Conservation (phyloP, 2,797 vertebrate species). For the Huso huso region DNA sequence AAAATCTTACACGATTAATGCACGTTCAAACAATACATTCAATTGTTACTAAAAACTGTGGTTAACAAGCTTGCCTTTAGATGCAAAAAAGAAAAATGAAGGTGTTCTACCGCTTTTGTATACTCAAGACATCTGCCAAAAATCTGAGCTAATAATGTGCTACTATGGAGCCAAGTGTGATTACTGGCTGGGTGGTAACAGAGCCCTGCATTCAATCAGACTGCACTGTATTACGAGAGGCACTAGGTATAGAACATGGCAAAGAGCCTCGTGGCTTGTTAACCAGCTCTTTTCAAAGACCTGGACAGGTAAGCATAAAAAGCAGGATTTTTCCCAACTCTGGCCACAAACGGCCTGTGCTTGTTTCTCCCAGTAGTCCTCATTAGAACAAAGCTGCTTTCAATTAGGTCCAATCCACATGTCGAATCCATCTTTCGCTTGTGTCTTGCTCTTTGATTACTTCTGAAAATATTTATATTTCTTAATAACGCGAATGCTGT, state of each 20-base stretch:
- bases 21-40: background rate
- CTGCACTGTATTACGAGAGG: no score
- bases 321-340: constrained; percentile 33
- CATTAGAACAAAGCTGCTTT: constrained; percentile 67
- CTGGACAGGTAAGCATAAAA: constrained; percentile 31
- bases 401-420: constrained; percentile 61
- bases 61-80: background rate
- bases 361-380: constrained; percentile 54
- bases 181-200: no score
- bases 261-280: background rate
- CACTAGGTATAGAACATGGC: no score
- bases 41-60: background rate
- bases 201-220: no score
- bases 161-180: no score
- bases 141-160: no score
- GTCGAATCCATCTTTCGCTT: constrained; percentile 61
- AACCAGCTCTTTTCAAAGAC: constrained; percentile 20
- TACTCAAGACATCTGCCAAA: no score
- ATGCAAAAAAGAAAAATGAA: no score
- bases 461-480: constrained; percentile 76
- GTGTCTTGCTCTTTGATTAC: constrained; percentile 53
- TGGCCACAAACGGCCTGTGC: constrained; percentile 32
- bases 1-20: no score
- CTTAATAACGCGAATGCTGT: constrained; percentile 67
- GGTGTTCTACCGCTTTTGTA: no score